These are phyloP conservation scores for Chlorodrepanis virens DNA, from an alignment of 2,113 vertebrate genomes.

Conservation along the genomic window DNA sequence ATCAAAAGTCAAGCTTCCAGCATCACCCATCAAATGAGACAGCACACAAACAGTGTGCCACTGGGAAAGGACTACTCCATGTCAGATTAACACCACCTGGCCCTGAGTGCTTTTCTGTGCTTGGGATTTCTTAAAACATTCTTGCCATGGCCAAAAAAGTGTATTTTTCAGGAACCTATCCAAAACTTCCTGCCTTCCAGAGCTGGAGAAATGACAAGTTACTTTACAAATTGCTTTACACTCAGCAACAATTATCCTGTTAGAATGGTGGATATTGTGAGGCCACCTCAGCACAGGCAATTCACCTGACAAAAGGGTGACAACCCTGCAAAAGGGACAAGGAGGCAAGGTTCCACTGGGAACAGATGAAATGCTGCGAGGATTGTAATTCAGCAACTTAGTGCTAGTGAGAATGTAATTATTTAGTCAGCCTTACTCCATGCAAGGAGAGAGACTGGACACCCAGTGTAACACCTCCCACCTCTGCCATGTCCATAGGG, in stretches of 20 bases:
- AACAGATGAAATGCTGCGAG: background rate
- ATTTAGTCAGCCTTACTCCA: background rate
- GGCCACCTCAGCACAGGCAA: background rate
- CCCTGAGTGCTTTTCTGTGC: background rate
- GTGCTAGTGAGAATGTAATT: background rate
- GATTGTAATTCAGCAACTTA: background rate
- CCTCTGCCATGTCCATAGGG: background rate
- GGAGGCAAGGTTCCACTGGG: background rate
- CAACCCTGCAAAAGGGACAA: background rate
- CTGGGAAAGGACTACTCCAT: background rate
- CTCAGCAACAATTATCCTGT: background rate
- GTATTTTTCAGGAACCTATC: background rate
- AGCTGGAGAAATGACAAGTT: background rate
- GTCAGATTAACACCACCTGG: background rate
- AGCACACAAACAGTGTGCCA: background rate
- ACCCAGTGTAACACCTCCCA: background rate
- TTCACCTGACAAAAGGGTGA: background rate
- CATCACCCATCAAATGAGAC: background rate
- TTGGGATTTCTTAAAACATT: background rate
- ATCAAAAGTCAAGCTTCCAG: background rate
- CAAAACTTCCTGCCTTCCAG: background rate
- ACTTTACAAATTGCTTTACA: background rate
- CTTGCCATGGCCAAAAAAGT: background rate
- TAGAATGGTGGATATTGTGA: background rate
- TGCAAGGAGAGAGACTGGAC: background rate